These are phyloP conservation scores for Criorhina ranunculi DNA, from an alignment of 2,888 invertebrate species.

Conservation along the genomic window DNA sequence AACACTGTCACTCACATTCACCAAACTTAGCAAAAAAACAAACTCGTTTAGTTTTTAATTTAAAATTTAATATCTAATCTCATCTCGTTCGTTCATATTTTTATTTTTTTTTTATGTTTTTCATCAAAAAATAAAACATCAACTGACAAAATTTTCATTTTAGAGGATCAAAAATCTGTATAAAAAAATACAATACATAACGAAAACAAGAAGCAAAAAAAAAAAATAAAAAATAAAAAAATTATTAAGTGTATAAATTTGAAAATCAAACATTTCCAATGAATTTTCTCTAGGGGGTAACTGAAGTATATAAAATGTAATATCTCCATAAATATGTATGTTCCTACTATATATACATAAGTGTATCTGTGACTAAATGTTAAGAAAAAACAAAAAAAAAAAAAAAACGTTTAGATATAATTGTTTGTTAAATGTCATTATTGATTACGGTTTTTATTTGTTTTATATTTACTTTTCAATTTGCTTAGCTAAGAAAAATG, in stretches of 20 bases:
- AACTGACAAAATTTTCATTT: constrained; percentile 31
- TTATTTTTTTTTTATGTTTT: neutral
- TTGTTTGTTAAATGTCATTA: constrained; percentile 10
- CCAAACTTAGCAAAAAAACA: constrained; percentile 41
- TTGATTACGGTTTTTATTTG: neutral
- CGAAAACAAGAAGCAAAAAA: no score
- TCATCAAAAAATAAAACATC: constrained; percentile 15
- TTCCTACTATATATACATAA: constrained; percentile 49
- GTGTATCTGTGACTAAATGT: constrained; percentile 57
- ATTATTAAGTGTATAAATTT: constrained; percentile 69
- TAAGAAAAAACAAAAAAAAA: no score
- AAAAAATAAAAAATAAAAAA: constrained; percentile 36
- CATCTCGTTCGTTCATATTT: constrained; percentile 9
- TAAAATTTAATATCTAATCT: neutral
- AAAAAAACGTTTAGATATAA: constrained; percentile 23
- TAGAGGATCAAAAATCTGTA: constrained; percentile 25
- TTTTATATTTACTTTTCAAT: constrained; percentile 9
- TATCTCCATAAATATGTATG: constrained; percentile 40
- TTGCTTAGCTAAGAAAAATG: neutral
- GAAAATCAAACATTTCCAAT: constrained; percentile 80
- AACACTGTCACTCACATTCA: constrained; percentile 31
- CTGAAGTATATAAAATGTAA: constrained; percentile 8
- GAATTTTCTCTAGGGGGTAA: constrained; percentile 69
- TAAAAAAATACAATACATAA: constrained; percentile 2
- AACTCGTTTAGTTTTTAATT: neutral